Evolutionary conservation across 2,113 vertebrate genomes (phyloP).

Genomic region (Odontesthes bonariensis): DNA sequence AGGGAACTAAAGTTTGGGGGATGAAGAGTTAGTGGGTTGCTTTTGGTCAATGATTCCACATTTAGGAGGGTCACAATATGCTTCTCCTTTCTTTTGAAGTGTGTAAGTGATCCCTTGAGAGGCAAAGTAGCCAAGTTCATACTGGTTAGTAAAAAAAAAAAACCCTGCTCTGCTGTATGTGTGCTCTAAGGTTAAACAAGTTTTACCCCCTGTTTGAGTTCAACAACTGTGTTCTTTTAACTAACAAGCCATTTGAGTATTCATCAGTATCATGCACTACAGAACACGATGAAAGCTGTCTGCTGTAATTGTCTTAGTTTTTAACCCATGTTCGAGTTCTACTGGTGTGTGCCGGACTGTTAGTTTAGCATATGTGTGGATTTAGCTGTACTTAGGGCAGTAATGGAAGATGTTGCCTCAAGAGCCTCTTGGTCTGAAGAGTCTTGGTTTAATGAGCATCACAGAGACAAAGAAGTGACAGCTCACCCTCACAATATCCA

Average conservation of each 20-base stretch:
- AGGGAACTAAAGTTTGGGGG: constrained; percentile 64
- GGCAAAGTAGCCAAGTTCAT: constrained; percentile 54
- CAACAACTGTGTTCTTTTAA: constrained; percentile 55
- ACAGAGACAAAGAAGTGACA: constrained; percentile 75
- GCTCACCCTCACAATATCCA: constrained; percentile 74
- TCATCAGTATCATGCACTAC: constrained; percentile 66
- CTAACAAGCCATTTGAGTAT: constrained; percentile 74
- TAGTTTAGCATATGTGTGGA: constrained; percentile 66
- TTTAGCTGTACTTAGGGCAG: constrained; percentile 69
- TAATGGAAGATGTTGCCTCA: constrained; percentile 75
- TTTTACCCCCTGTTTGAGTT: constrained; percentile 53
- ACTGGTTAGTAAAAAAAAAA: constrained; percentile 31
- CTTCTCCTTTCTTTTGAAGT: constrained; percentile 75
- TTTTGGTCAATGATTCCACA: constrained; percentile 79
- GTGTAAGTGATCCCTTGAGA: constrained; percentile 80
- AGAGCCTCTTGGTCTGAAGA: constrained; percentile 77
- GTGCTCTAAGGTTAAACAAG: constrained; percentile 49
- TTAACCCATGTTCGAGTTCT: constrained; percentile 57
- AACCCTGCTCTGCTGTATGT: constrained; percentile 38
- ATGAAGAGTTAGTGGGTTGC: constrained; percentile 62
- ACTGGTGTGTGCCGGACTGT: constrained; percentile 55
- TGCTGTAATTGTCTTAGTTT: constrained; percentile 63
- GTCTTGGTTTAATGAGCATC: constrained; percentile 83
- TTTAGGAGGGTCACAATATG: constrained; percentile 72
- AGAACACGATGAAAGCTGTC: constrained; percentile 54